Evolutionary conservation across 1,140 invertebrate genomes (phyloP), one percentile per base, ranked within the genome.

Genomic region (Sarcophaga bullata): DNA sequence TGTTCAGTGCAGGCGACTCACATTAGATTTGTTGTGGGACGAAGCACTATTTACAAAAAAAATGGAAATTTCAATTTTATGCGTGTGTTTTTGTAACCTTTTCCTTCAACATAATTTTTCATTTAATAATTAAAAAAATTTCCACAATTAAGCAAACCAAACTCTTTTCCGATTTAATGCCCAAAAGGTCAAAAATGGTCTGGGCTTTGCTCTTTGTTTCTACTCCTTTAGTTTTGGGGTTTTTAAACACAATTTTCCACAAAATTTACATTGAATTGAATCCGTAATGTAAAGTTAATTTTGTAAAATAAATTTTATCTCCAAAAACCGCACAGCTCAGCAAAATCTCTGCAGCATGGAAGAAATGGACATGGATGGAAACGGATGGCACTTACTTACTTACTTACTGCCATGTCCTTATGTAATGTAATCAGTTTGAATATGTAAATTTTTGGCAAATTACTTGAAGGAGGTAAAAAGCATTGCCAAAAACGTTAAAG

Each of bases 211-310:
- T 37, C 25, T 37, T 37, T 37, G 4, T 37, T 37, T 37, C 4
- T 37, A 37, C 4, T 58, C 52, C n/a, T 58, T 6, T n/a, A 58
- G 0, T 58, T 58, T 68, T 52, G 50, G 50, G 1, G 50, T 52
- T 52, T 37, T 37, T 8, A 9, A 68, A 68, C 62, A 25, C 9
- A 68, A 68, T 68, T 68, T 68, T 68, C 6, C 54, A 68, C 58
- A 68, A 25, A 58, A 58, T 58, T 68, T 68, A 19, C 62, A 19
- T 25, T 68, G 10, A 68, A 68, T n/a, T 68, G 62, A 58, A n/a
- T 58, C 4, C 7, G 7, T 68, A 68, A 9, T 17, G 17, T 19
- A 68, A 68, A 68, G 19, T 68, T 68, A 68, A 68, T 19, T 68
- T 68, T 68, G 19, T 19, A 68, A 25, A 17, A 68, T 68, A 68